Percentiles rank a stretch among this genome's conserved stretches.
Conservation (phyloP, 1,140 invertebrate genomes). For the Orius insidiosus region DNA sequence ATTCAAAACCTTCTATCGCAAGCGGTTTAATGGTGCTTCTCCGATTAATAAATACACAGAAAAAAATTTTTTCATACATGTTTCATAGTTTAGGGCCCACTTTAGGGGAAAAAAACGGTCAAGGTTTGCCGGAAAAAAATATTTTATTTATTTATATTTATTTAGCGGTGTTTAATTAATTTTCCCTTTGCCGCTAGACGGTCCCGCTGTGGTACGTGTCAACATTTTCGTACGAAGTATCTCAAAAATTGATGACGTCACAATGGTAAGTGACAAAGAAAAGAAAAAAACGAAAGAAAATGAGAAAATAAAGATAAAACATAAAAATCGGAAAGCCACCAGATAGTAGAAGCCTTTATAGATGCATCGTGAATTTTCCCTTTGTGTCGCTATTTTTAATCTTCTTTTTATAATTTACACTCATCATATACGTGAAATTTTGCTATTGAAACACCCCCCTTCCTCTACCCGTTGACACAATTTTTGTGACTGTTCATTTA, state of each 20-base stretch:
- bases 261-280: conserved; percentile 68
- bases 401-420: too few relatives aligned
- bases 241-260: conserved; percentile 96
- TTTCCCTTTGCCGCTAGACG: conserved; percentile 40
- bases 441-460: too few relatives aligned
- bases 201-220: conserved; percentile 77
- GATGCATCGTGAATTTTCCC: too few relatives aligned
- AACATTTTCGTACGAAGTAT: conserved; percentile 97
- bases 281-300: not conserved
- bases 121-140: not conserved
- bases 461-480: too few relatives aligned
- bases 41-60: not conserved
- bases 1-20: not conserved
- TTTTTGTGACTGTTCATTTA: too few relatives aligned
- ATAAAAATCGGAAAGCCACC: too few relatives aligned
- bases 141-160: conserved; percentile 5
- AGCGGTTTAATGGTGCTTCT: not conserved
- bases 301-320: not conserved
- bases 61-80: conserved; percentile 2
- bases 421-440: too few relatives aligned
- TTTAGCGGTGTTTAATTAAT: too few relatives aligned
- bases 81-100: conserved; percentile 10
- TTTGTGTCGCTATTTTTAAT: too few relatives aligned
- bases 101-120: not conserved
- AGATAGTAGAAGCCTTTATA: too few relatives aligned